Evolutionary conservation across 2,113 vertebrate genomes (phyloP).

Genomic region (Vulpes lagopus): DNA sequence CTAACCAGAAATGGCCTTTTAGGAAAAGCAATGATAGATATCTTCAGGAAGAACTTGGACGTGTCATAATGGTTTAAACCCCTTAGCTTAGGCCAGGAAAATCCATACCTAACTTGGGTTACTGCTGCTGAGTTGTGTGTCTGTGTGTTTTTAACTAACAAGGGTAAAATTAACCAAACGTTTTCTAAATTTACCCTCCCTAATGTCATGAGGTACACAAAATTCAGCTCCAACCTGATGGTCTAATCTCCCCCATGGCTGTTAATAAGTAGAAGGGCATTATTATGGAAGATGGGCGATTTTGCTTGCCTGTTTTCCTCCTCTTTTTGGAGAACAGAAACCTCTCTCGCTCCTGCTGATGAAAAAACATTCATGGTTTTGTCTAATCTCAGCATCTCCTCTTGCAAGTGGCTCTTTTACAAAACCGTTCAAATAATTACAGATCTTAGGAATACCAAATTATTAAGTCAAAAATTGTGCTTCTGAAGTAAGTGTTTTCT

Average conservation of each 20-base stretch:
- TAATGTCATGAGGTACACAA: neutral
- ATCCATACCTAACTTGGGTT: neutral
- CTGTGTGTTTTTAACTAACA: neutral
- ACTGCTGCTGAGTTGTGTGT: neutral
- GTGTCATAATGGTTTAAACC: neutral
- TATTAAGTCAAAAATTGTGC: constrained; percentile 67
- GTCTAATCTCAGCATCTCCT: constrained; percentile 40
- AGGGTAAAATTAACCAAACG: constrained; percentile 28
- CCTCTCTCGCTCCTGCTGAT: constrained; percentile 16
- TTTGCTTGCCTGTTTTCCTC: neutral
- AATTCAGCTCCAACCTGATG: neutral
- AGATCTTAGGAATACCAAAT: constrained; percentile 57
- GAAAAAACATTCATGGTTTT: constrained; percentile 50
- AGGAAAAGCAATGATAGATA: neutral
- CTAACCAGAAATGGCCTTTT: neutral
- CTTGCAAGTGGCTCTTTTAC: constrained; percentile 24
- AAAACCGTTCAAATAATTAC: constrained; percentile 68
- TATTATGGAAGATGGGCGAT: neutral
- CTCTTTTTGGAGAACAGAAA: constrained; percentile 30
- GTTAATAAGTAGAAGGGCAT: neutral
- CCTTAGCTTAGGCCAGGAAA: neutral
- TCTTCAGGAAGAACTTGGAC: constrained; percentile 38
- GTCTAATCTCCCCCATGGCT: neutral
- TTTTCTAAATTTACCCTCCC: constrained; percentile 4
- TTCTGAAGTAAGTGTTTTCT: constrained; percentile 66